phyloP scores from a whole-genome alignment of 2,797 vertebrate genomes.

The Sebastes glaucus region DNA sequence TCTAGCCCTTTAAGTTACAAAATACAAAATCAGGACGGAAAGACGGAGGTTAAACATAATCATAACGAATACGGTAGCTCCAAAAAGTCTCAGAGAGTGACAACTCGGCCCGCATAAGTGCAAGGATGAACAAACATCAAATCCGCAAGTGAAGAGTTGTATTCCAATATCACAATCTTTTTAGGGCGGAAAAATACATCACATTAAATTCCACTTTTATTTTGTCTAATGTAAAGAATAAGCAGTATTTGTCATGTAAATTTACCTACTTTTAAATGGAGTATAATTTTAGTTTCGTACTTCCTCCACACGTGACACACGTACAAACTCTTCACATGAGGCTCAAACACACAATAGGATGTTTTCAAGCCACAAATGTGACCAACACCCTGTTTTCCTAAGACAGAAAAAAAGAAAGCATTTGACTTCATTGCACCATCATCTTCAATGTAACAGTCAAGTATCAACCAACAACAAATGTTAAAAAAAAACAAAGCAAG shows the following conservation, averaged over 20 bases:
- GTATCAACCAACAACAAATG: constrained; percentile 50
- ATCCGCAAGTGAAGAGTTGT: neutral
- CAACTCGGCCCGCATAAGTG: constrained; percentile 42
- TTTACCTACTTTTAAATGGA: neutral
- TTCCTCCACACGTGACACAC: neutral
- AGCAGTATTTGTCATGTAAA: neutral
- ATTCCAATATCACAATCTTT: neutral
- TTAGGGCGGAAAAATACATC: neutral
- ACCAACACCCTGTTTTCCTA: constrained; percentile 65
- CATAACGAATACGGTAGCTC: constrained; percentile 51
- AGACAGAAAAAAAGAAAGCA: constrained; percentile 2
- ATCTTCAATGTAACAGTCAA: constrained; percentile 75
- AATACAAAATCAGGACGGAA: constrained; percentile 54
- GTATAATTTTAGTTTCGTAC: neutral
- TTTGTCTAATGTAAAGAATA: neutral
- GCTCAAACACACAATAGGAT: constrained; percentile 30
- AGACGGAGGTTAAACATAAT: constrained; percentile 48
- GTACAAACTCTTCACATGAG: constrained; percentile 20
- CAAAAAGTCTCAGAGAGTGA: constrained; percentile 15
- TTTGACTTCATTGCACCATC: constrained; percentile 77
- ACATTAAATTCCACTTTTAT: neutral
- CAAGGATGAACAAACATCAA: constrained; percentile 29
- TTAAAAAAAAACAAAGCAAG: constrained; percentile 9
- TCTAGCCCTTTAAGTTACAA: constrained; percentile 63
- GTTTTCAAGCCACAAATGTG: neutral